Evolutionary conservation across 2,888 invertebrate genomes (phyloP).

Genomic region (Nephrotoma appendiculata): DNA sequence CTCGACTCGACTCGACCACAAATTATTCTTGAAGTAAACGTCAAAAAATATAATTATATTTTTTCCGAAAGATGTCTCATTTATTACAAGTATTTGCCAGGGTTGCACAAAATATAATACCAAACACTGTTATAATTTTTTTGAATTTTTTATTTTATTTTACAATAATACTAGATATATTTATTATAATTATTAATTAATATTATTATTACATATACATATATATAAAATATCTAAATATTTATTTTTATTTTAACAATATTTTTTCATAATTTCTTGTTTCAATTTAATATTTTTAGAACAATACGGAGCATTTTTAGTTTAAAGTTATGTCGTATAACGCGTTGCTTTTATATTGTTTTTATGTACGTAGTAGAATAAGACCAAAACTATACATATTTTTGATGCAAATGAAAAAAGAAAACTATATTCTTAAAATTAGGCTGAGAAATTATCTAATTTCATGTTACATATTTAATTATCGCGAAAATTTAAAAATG

Average conservation of each 20-base stretch:
- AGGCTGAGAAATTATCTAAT: not conserved
- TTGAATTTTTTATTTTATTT: not conserved
- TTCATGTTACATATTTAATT: not conserved
- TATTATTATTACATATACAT: not conserved
- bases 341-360: not conserved
- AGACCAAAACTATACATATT: not conserved
- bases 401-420: not conserved
- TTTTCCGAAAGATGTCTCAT: too few relatives aligned
- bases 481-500: not conserved
- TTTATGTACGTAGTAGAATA: not conserved
- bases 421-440: not conserved
- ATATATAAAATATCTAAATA: not conserved
- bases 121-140: not conserved
- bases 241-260: not conserved
- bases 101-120: too few relatives aligned
- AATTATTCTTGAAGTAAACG: too few relatives aligned
- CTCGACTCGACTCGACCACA: too few relatives aligned
- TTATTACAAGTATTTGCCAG: too few relatives aligned
- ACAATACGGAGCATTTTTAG: not conserved
- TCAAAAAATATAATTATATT: too few relatives aligned
- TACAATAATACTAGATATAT: not conserved
- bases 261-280: not conserved
- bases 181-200: not conserved
- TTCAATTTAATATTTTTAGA: not conserved
- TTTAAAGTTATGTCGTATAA: not conserved